A percentile compares a stretch with the other conserved stretches of the same genome.
Evolutionary conservation across 2,888 invertebrate species (phyloP).

Genomic region (Ennomos erosarius): DNA sequence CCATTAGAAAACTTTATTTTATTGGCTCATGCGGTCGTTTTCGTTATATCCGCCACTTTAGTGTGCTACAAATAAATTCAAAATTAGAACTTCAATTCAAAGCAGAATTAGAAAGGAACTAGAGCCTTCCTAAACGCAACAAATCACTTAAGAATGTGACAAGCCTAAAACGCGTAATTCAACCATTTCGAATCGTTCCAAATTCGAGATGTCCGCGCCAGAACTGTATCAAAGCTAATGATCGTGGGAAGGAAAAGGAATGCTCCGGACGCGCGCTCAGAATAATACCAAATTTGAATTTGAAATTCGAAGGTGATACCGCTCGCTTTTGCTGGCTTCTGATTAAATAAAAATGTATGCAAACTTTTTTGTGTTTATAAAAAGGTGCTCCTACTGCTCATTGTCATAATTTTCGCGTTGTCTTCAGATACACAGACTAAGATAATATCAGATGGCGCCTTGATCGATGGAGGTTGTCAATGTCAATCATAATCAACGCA

Average conservation of each 20-base stretch:
- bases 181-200: constrained; percentile 31
- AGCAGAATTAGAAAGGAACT: constrained; percentile 22
- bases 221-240: constrained; percentile 50
- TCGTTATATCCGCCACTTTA: too few species aligned
- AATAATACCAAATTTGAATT: constrained; percentile 57
- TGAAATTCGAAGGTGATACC: constrained; percentile 38
- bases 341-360: too few species aligned
- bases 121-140: constrained; percentile 10
- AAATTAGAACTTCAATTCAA: constrained; percentile 8
- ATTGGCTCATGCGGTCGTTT: neutral
- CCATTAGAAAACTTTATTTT: constrained; percentile 2
- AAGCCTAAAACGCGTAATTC: constrained; percentile 29
- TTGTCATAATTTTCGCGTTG: too few species aligned
- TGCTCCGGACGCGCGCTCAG: constrained; percentile 39
- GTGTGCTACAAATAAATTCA: neutral
- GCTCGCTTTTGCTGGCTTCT: too few species aligned
- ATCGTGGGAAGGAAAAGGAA: constrained; percentile 53
- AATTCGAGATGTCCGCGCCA: constrained; percentile 31
- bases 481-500: too few species aligned
- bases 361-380: too few species aligned
- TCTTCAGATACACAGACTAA: too few species aligned
- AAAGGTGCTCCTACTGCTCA: too few species aligned
- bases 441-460: too few species aligned
- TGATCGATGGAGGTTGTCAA: too few species aligned
- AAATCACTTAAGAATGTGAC: constrained; percentile 31